Base-by-base conservation (phyloP, 2,888 invertebrate genomes). In the Cheilosia pagana region DNA sequence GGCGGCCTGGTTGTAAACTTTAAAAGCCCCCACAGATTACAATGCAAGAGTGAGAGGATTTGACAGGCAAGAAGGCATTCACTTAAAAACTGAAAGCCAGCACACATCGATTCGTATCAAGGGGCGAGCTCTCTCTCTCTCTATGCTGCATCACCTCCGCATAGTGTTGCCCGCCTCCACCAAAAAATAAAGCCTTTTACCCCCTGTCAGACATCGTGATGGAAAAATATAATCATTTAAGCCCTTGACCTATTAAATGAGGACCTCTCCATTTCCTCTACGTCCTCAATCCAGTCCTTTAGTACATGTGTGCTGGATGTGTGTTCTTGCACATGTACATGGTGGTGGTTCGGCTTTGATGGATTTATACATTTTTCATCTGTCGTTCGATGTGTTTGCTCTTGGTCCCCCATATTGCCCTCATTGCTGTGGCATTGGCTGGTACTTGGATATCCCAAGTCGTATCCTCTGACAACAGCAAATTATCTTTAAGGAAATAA, bases 231-330 rank as follows among this genome's bases (percentile, higher is more conserved):
- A 83, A 78, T 78, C 57, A 83, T 83, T 83, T 62, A 52, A 79
- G 83, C 74, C 83, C 83, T 83, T 83, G 83, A 79, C 83, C 83
- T 79, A 83, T 83, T 83, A 79, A 79, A 79, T 70, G 59, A 83
- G 74, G 35, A 83, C 63, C 79, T 75, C 68, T 70, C 50, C 75
- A 81, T 63, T 70, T 63, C 31, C 45, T 79, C 55, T 50, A 59
- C 39, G 60, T 55, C 28, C 63, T 65, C 76, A 68, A 81, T 81
- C 70, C 41, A 53, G 41, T 50, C 21, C 7, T 19, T 31, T 35
- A 50, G 23, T 25, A 5, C 45, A 8, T 7, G 10, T 16, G 28
- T 53, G n/a, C 0, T 28, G 10, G 16, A n/a, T 50, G 35, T 21
- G 23, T 50, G 7, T 59, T 23, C 50, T 31, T 63, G 41, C 16